Evolutionary conservation across 2,797 vertebrate genomes (phyloP), one percentile per base, ranked within the genome.

Genomic region (Spheniscus humboldti): DNA sequence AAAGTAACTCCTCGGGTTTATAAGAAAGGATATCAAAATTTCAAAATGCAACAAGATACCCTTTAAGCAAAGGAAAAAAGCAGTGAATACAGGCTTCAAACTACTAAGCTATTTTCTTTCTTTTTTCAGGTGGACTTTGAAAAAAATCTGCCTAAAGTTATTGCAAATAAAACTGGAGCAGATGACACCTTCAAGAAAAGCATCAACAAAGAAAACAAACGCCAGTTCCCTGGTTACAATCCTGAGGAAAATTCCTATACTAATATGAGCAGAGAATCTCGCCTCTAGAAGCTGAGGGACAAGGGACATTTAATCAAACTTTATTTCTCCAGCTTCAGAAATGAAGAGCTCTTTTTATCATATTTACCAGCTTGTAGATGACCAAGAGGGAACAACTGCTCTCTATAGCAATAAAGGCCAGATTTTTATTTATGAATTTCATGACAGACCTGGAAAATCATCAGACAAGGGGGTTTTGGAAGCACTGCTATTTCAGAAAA

Each of bases 191-290:
- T 93, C 57, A 96, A 96, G 62, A 96, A 97, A 19, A 96, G 53
- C 17, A 89, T 52, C 18, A 78, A 57, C 27, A 69, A 25, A 63
- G 96, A 96, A 73, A 93, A 60, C 33, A n/a, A 23, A 59, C 7
- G 13, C 7, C 95, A 76, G 37, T 50, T 77, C 27, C 76, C 93
- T 56, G 96, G 82, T 64, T 97, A 98, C 67, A 96, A 96, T 43
- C 57, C 91, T 2, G 90, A 96, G 50, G 97, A 98, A 86, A 98
- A 98, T 72, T 97, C 97, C 50, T 97, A 97, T 11, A 96, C 83
- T 67, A 98, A 98, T 35, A 60, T 83, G 67, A 94, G 59, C 66
- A 97, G 91, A 92, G 97, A 98, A 95, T 98, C 98, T 72, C 68
- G 97, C 66, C 98, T 98, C 88, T 98, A 98, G 94, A 77, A 86